Evolutionary conservation across 1,140 invertebrate species (phyloP).

Genomic region (Drosophila sturtevanti): DNA sequence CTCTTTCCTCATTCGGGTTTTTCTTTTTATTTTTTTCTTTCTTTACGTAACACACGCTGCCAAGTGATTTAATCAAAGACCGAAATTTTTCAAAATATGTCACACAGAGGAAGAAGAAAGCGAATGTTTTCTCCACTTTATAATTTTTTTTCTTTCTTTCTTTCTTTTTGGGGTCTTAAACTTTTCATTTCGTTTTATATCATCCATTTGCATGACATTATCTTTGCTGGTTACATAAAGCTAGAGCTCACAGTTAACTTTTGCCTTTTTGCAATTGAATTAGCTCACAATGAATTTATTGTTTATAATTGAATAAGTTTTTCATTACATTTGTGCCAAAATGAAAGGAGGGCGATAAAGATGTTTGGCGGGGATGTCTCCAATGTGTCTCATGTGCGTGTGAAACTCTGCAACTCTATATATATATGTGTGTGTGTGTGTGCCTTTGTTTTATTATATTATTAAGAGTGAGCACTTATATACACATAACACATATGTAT

Average conservation of each 20-base stretch:
- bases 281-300: conserved; percentile 44
- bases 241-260: conserved; percentile 22
- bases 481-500: conserved; percentile 15
- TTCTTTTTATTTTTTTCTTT: not conserved
- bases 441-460: conserved; percentile 25
- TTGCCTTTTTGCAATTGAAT: conserved; percentile 43
- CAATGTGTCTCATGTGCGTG: not conserved
- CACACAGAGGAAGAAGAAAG: not conserved
- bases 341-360: not conserved
- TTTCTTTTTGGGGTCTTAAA: no score
- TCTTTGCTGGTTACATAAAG: conserved; percentile 60
- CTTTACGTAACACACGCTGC: conserved; percentile 66
- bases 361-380: not conserved
- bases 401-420: not conserved
- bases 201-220: conserved; percentile 1
- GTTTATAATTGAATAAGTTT: conserved; percentile 67
- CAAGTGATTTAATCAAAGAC: conserved; percentile 60
- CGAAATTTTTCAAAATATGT: conserved; percentile 18
- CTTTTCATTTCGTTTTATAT: not conserved
- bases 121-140: not conserved
- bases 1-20: not conserved
- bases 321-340: conserved; percentile 17
- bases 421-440: conserved; percentile 2
- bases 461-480: conserved; percentile 10
- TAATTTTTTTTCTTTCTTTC: not conserved